Evolutionary conservation across 2,888 invertebrate species (phyloP).

Genomic region (Eurytoma californica): DNA sequence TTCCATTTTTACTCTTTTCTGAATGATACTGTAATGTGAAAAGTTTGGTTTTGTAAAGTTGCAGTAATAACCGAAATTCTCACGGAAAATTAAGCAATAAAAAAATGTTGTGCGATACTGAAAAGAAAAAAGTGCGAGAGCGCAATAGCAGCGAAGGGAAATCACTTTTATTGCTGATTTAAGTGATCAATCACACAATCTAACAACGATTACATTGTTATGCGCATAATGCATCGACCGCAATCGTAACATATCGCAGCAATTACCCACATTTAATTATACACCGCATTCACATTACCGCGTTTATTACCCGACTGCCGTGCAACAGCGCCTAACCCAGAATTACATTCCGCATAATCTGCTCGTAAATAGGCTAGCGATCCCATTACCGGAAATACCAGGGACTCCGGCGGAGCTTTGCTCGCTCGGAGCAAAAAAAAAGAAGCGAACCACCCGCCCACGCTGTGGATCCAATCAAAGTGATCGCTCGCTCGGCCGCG

Average conservation of each 20-base stretch:
- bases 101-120: not conserved
- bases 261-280: conserved; percentile 39
- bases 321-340: conserved; percentile 36
- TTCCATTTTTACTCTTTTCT: no score
- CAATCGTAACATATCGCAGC: not conserved
- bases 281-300: conserved; percentile 5
- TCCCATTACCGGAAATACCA: conserved; percentile 27
- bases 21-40: no score
- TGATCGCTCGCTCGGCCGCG: no score
- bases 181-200: not conserved
- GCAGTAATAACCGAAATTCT: no score
- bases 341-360: conserved; percentile 18
- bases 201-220: conserved; percentile 7
- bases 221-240: conserved; percentile 12
- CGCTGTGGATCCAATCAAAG: not conserved
- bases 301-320: conserved; percentile 25
- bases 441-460: not conserved
- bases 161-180: not conserved
- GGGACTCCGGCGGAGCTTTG: not conserved
- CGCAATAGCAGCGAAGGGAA: not conserved
- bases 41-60: no score
- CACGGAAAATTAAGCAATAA: no score
- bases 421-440: not conserved
- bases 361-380: conserved; percentile 11
- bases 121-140: not conserved